Percentiles rank a stretch among this genome's conserved stretches.
These are phyloP conservation scores for Symphodus melops DNA, from an alignment of 2,113 vertebrate species.

Conservation along the genomic window DNA sequence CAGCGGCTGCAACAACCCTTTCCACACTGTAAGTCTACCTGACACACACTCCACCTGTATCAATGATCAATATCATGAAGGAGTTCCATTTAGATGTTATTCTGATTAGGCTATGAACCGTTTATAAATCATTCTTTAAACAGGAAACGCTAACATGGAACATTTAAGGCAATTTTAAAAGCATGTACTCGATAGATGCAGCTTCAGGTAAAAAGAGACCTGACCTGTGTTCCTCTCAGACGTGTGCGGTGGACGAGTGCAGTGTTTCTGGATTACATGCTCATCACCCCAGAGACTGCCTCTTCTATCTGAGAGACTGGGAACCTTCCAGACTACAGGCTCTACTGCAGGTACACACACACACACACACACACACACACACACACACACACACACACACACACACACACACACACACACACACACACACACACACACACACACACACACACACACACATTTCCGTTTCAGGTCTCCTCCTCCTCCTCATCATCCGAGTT, in stretches of 20 bases:
- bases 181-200: too few relatives aligned
- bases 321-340: slow-evolving; percentile 85
- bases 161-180: too few relatives aligned
- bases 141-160: too few relatives aligned
- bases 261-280: slow-evolving; percentile 88
- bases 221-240: slow-evolving; percentile 59
- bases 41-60: background rate
- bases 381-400: background rate
- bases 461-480: too few relatives aligned
- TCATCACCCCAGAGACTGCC: slow-evolving; percentile 92
- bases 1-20: slow-evolving; percentile 92
- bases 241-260: slow-evolving; percentile 83
- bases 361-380: slow-evolving; percentile 31
- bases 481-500: too few relatives aligned
- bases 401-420: background rate
- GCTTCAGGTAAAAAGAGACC: too few relatives aligned
- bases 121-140: too few relatives aligned
- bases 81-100: too few relatives aligned
- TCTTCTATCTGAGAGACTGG: slow-evolving; percentile 94
- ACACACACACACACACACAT: too few relatives aligned
- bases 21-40: slow-evolving; percentile 82
- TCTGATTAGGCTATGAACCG: too few relatives aligned
- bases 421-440: too few relatives aligned
- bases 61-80: too few relatives aligned
- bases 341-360: slow-evolving; percentile 84